These are phyloP conservation scores for Uria aalge DNA, from an alignment of 2,113 vertebrate species.

Conservation along the genomic window DNA sequence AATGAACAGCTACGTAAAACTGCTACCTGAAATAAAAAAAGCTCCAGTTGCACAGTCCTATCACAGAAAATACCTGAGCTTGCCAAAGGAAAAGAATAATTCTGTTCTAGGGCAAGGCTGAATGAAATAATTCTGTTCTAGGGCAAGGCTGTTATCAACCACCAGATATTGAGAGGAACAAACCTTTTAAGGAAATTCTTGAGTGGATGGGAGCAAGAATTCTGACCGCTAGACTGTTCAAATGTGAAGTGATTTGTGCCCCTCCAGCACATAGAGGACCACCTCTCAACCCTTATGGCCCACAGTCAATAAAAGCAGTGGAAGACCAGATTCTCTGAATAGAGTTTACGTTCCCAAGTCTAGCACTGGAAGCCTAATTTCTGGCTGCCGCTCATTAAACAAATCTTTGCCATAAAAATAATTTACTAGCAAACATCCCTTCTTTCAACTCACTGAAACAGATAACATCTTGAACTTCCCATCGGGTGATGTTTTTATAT, in stretches of 20 bases:
- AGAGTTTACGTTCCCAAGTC: background rate
- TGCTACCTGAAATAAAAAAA: background rate
- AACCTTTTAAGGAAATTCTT: background rate
- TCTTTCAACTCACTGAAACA: background rate
- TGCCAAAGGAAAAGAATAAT: background rate
- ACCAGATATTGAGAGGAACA: background rate
- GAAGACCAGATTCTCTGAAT: background rate
- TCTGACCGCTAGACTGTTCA: background rate
- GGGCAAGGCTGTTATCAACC: background rate
- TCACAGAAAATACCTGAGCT: background rate
- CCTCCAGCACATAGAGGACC: background rate
- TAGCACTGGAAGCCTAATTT: background rate
- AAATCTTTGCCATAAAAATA: background rate
- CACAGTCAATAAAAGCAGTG: background rate
- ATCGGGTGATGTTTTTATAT: background rate
- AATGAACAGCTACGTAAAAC: background rate
- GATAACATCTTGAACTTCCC: conserved; percentile 23
- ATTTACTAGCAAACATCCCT: background rate
- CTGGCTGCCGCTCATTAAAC: background rate
- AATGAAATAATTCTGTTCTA: background rate
- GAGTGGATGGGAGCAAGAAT: background rate
- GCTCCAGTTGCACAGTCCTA: background rate
- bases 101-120: background rate
- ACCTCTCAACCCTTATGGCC: background rate
- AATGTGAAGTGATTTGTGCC: background rate